phyloP scores from a whole-genome alignment of 2,113 vertebrate genomes.

The Xerus inauris region DNA sequence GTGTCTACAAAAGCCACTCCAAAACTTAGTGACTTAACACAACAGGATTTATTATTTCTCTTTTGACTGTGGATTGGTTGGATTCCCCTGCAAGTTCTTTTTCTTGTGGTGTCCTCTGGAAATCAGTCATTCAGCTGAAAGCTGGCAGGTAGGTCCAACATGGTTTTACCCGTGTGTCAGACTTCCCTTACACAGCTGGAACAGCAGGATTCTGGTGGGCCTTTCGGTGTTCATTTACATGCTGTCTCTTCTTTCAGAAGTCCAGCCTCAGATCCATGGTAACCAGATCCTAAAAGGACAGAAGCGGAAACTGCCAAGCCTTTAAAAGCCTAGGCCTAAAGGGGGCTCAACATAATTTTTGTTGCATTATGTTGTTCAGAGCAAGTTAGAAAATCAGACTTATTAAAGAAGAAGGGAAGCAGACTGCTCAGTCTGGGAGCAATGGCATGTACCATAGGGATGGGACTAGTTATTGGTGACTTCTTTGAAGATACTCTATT shows the following conservation, averaged over 20 bases:
- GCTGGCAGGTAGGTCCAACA: not conserved
- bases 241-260: constrained; percentile 27
- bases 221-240: not conserved
- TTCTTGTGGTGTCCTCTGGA: not conserved
- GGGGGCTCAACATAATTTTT: not conserved
- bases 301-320: constrained; percentile 24
- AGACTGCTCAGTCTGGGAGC: not conserved
- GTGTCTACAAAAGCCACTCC: not conserved
- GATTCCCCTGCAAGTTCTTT: not conserved
- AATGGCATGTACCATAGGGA: not conserved
- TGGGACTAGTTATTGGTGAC: not conserved
- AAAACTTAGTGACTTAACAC: not conserved
- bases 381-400: not conserved
- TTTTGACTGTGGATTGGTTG: not conserved
- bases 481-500: not conserved
- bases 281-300: not conserved
- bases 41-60: constrained; percentile 6
- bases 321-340: not conserved
- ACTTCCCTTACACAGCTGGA: not conserved
- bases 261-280: not conserved
- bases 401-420: not conserved
- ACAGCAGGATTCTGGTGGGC: not conserved
- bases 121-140: constrained; percentile 27
- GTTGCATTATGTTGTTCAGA: constrained; percentile 32
- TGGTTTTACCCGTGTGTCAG: not conserved